These are phyloP conservation scores for Phenganax subtilis DNA, from an alignment of 92 coral and sea anemone genomes.

Conservation along the genomic window DNA sequence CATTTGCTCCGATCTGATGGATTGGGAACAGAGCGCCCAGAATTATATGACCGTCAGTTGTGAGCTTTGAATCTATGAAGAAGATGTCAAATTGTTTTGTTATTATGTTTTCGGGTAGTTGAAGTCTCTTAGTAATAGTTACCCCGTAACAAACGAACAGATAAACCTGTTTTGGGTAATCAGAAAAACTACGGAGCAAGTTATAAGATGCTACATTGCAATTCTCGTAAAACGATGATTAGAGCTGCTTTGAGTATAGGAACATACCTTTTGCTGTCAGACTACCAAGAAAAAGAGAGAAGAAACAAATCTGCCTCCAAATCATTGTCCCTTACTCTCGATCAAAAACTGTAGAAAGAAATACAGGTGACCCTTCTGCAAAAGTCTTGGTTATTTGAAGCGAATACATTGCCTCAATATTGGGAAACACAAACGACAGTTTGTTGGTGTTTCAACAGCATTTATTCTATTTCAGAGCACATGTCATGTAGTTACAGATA, in stretches of 20 bases:
- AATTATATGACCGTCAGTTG: constrained; percentile 36
- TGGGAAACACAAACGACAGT: too few relatives aligned
- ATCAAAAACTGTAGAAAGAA: neutral
- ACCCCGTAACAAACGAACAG: too few relatives aligned
- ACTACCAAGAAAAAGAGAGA: neutral
- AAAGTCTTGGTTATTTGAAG: too few relatives aligned
- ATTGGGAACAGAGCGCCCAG: constrained; percentile 46
- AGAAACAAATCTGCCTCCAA: neutral
- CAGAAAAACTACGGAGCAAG: too few relatives aligned
- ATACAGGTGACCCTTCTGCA: neutral
- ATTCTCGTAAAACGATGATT: too few relatives aligned
- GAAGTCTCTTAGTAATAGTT: too few relatives aligned
- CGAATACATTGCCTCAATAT: too few relatives aligned
- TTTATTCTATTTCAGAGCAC: too few relatives aligned
- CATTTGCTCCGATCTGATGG: constrained; percentile 38
- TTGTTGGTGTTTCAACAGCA: too few relatives aligned
- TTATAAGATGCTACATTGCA: too few relatives aligned
- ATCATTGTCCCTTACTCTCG: neutral
- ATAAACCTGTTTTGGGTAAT: too few relatives aligned
- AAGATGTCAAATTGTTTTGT: neutral
- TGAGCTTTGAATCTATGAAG: neutral
- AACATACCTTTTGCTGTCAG: neutral
- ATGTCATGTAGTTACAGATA: too few relatives aligned
- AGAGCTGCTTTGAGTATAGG: neutral
- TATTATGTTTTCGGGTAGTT: neutral